These are phyloP conservation scores for Caenorhabditis panamensis DNA, from an alignment of 2,888 invertebrate genomes.

Conservation along the genomic window DNA sequence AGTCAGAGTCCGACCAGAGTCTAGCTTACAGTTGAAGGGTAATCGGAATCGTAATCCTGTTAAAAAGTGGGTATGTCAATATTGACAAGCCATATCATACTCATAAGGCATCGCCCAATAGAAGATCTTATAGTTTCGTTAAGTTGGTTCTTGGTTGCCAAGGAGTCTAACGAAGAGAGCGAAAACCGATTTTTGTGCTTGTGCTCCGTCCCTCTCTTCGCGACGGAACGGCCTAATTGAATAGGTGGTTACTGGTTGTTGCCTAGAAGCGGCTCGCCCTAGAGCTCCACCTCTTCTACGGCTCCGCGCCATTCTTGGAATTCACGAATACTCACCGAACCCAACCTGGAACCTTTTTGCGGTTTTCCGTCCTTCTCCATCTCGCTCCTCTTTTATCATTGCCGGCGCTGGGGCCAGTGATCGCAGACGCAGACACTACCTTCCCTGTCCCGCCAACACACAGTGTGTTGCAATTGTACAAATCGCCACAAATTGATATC, in stretches of 20 bases:
- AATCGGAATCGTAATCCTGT: conserved; percentile 8
- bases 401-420: conserved; percentile 15
- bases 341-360: background rate
- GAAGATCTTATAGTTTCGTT: no score
- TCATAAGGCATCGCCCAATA: no score
- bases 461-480: conserved; percentile 54
- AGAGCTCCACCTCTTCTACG: background rate
- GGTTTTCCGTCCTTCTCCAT: conserved; percentile 5
- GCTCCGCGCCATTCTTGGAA: no score
- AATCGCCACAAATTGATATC: conserved; percentile 59
- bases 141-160: conserved; percentile 37
- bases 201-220: background rate
- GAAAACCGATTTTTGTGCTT: conserved; percentile 55
- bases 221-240: background rate
- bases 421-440: conserved; percentile 48
- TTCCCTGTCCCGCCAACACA: conserved; percentile 36
- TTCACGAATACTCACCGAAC: background rate
- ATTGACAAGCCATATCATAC: conserved; percentile 43
- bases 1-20: background rate
- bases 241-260: background rate
- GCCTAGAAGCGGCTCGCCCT: background rate
- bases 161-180: conserved; percentile 12
- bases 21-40: background rate
- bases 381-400: conserved; percentile 29
- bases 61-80: conserved; percentile 42